Percentiles rank a stretch among this genome's conserved stretches.
These are phyloP conservation scores for Cerastis leucographa DNA, from an alignment of 2,888 invertebrate genomes.

Conservation along the genomic window DNA sequence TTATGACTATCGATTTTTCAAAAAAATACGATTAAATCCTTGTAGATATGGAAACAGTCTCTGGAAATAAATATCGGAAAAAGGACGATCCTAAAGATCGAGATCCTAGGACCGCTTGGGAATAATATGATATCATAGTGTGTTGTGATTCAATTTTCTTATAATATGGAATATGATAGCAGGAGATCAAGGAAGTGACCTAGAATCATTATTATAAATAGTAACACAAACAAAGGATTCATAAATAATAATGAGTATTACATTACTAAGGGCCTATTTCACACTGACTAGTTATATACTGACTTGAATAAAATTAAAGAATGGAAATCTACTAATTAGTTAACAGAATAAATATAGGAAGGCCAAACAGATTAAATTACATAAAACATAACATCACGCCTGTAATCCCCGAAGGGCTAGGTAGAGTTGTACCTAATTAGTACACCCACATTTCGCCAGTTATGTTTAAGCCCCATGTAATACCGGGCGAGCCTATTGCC, in stretches of 20 bases:
- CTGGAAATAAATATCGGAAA: neutral
- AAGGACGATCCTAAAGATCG: too few relatives aligned
- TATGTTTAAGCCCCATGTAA: too few relatives aligned
- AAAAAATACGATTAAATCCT: conserved; percentile 10
- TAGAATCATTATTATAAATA: conserved; percentile 17
- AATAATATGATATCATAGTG: conserved; percentile 29
- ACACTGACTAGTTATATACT: neutral
- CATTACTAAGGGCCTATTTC: neutral
- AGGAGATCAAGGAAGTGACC: conserved; percentile 46
- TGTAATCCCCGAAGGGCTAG: too few relatives aligned
- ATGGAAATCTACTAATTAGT: neutral
- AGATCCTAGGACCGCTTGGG: neutral
- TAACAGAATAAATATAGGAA: neutral
- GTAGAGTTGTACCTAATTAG: too few relatives aligned
- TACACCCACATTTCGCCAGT: too few relatives aligned
- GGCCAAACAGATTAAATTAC: neutral
- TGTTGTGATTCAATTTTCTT: conserved; percentile 31
- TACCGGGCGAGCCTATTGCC: too few relatives aligned
- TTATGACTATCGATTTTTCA: neutral
- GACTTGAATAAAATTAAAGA: neutral
- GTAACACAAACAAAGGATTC: conserved; percentile 21
- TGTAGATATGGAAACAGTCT: neutral
- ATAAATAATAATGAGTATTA: neutral
- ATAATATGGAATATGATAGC: conserved; percentile 21
- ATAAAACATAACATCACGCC: too few relatives aligned